Base-by-base conservation (phyloP, 2,113 vertebrate genomes). In the Planiliza haematocheilus region DNA sequence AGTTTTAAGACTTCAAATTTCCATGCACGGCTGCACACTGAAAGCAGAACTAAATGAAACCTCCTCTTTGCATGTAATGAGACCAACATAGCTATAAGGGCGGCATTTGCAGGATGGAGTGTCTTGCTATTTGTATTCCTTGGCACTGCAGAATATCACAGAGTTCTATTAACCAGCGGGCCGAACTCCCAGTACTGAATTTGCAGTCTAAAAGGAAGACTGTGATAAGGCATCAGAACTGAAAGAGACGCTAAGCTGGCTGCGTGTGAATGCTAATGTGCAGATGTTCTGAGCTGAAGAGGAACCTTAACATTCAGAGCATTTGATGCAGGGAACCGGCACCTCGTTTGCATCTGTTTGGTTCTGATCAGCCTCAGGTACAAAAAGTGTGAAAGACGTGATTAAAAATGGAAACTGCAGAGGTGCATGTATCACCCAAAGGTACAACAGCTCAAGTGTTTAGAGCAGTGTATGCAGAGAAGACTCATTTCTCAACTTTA, bases 301-400 rank as follows among this genome's bases (percentile, higher is more conserved):
- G 42, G 39, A 74, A 76, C 57, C 46, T 82, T 76, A 51, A 78
- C 48, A 77, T 74, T 74, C 73, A 71, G 61, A 1, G 18, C 0
- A 7, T 78, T 70, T 70, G 70, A 57, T 20, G 53, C 18, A 6
- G 9, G 69, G 61, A 76, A 64, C 71, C 38, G 49, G 46, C 41
- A 46, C 55, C 63, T 78, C 45, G 13, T 48, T 59, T 73, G 12
- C 55, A 68, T 68, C 34, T 11, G 42, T 74, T 76, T 63, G 83
- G 69, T 81, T 83, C 45, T 43, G 61, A 79, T 64, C 78, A 85
- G 80, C 77, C 84, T 68, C 58, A 58, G 45, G 58, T 70, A 78
- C 39, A 55, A 70, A 77, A 81, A 75, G 58, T 68, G 61, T 70
- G 68, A 74, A 72, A 70, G 56, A 61, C n/a, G 46, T 79, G 67